A percentile compares a stretch with the other conserved stretches of the same genome.
Conservation (phyloP, 2,113 vertebrate species). For the Glareola pratincola region DNA sequence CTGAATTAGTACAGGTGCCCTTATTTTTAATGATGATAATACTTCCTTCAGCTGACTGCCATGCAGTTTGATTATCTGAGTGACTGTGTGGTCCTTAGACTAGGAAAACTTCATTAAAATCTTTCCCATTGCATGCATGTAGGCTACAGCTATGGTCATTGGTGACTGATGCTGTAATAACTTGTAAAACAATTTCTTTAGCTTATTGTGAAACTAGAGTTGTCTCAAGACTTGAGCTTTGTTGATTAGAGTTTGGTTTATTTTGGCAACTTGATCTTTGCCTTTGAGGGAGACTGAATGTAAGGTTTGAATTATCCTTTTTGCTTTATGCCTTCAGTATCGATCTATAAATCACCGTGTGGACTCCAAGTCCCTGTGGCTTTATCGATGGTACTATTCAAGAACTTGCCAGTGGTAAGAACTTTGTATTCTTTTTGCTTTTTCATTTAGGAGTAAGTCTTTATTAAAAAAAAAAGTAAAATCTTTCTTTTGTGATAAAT, state of each 20-base stretch:
- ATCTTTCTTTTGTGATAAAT: background rate
- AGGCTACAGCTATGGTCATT: background rate
- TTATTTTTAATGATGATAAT: background rate
- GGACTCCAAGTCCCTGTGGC: slow-evolving; percentile 81
- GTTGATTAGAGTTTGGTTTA: background rate
- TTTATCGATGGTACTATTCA: slow-evolving; percentile 95
- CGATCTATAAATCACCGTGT: slow-evolving; percentile 94
- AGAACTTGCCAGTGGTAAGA: slow-evolving; percentile 86
- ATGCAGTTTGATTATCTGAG: background rate
- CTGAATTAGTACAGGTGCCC: background rate
- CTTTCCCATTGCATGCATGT: background rate
- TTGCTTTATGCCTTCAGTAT: slow-evolving; percentile 75
- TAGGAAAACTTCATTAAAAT: background rate
- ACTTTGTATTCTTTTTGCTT: background rate
- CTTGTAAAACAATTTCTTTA: background rate
- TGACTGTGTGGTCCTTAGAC: background rate
- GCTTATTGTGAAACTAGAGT: background rate
- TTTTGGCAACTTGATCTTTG: background rate
- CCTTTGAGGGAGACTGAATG: background rate
- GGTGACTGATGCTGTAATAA: background rate
- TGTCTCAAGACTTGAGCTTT: background rate
- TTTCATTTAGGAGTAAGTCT: background rate
- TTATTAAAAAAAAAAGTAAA: background rate
- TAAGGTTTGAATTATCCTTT: background rate
- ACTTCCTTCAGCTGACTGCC: background rate